phyloP scores from a whole-genome alignment of 2,113 vertebrate species.

The Nicator chloris region DNA sequence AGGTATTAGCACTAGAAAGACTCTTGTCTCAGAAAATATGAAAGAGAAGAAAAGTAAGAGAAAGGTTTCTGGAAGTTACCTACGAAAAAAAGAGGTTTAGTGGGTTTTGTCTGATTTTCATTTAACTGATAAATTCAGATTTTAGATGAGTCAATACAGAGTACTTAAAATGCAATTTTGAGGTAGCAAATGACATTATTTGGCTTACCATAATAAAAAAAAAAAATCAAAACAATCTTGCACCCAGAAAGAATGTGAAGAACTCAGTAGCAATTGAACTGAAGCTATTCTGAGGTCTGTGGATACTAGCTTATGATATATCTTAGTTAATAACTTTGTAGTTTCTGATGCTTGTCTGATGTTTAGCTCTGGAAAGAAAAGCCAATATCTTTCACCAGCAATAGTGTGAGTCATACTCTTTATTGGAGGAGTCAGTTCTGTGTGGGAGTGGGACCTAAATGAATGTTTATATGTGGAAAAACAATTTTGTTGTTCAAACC shows the following conservation, averaged over 20 bases:
- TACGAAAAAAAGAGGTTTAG: not conserved
- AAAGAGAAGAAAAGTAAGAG: not conserved
- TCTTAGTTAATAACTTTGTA: slow-evolving; percentile 3
- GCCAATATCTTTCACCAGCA: slow-evolving; percentile 17
- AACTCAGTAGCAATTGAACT: not conserved
- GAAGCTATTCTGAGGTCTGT: not conserved
- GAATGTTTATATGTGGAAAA: slow-evolving; percentile 35
- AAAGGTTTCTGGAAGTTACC: not conserved
- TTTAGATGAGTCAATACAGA: not conserved
- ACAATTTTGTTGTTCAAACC: slow-evolving; percentile 41
- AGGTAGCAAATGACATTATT: not conserved
- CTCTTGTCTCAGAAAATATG: not conserved
- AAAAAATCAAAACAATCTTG: not conserved
- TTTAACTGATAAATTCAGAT: not conserved
- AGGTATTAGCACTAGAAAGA: not conserved
- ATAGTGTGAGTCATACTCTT: not conserved
- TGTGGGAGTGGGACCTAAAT: slow-evolving; percentile 21
- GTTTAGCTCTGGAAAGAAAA: slow-evolving; percentile 13
- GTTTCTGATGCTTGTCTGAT: not conserved
- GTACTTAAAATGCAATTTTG: not conserved
- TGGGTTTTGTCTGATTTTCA: not conserved
- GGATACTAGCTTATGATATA: not conserved
- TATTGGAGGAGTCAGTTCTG: not conserved
- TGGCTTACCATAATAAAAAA: not conserved
- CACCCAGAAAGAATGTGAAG: not conserved